Evolutionary conservation across 2,113 vertebrate genomes (phyloP).

Genomic region (Zosterops pallidus): DNA sequence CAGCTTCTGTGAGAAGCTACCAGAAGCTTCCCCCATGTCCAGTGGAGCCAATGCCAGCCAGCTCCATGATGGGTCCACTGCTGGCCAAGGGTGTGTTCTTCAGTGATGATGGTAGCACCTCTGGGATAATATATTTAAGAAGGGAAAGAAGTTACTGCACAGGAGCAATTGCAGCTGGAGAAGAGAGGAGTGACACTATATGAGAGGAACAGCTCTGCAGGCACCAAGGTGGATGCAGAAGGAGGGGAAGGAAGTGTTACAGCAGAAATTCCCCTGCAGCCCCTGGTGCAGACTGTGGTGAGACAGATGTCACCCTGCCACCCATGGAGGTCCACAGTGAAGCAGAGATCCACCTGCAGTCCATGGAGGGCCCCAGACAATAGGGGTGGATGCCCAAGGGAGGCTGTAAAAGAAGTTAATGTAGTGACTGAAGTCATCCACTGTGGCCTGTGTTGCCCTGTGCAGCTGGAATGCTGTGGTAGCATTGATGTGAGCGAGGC

Average conservation of each 20-base stretch:
- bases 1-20: background rate
- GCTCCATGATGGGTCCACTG: background rate
- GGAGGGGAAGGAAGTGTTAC: background rate
- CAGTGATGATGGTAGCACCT: background rate
- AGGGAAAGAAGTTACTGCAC: background rate
- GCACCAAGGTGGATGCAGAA: background rate
- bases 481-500: background rate
- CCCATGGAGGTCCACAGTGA: background rate
- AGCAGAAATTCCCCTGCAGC: background rate
- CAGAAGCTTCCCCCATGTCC: background rate
- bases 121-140: background rate
- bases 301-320: background rate
- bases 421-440: background rate
- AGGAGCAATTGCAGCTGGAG: background rate
- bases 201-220: background rate
- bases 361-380: background rate
- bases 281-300: fast-evolving
- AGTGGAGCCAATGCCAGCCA: background rate
- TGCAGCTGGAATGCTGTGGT: background rate
- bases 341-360: background rate
- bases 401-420: background rate
- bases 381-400: background rate
- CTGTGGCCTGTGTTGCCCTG: fast-evolving
- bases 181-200: background rate
- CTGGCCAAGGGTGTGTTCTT: background rate